Evolutionary conservation across 2,113 vertebrate genomes (phyloP).

Genomic region (Rallus limicola): DNA sequence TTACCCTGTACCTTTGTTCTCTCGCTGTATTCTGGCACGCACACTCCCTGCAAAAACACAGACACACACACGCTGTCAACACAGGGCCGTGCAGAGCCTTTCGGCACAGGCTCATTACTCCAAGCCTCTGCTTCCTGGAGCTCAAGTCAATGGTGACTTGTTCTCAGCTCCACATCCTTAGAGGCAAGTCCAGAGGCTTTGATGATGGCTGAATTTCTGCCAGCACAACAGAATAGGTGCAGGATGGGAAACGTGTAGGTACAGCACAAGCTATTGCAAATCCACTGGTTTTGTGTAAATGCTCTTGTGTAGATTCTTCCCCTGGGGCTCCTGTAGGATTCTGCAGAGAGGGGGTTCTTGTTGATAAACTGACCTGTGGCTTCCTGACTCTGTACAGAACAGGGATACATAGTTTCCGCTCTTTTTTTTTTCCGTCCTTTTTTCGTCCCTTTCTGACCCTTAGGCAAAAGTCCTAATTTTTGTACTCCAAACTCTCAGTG

Average conservation of each 20-base stretch:
- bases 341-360: neutral
- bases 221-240: neutral
- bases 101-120: neutral
- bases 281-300: neutral
- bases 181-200: neutral
- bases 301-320: neutral
- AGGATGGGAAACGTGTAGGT: neutral
- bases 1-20: neutral
- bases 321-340: neutral
- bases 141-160: neutral
- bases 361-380: neutral
- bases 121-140: neutral
- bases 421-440: neutral
- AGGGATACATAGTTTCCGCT: neutral
- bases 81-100: neutral
- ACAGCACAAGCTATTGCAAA: neutral
- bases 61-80: neutral
- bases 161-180: neutral
- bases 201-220: neutral
- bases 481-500: neutral
- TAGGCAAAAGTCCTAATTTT: neutral
- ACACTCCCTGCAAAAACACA: neutral
- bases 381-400: neutral
- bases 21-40: neutral
- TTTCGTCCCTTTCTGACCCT: neutral